Percentiles rank a stretch among this genome's conserved stretches.
phyloP scores from a whole-genome alignment of 2,888 invertebrate species.

The Monochamus alternatus region DNA sequence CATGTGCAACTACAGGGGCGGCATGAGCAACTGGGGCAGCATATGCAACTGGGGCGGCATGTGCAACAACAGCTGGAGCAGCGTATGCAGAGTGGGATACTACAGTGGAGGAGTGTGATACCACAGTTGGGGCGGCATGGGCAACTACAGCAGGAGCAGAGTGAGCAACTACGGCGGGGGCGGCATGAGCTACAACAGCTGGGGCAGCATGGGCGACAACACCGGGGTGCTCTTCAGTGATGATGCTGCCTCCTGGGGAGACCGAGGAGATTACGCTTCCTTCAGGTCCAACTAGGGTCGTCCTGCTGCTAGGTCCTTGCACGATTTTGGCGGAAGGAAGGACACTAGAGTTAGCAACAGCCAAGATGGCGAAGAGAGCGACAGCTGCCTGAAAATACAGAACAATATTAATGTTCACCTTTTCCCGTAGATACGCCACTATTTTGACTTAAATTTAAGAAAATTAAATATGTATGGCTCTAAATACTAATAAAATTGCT shows the following conservation, averaged over 20 bases:
- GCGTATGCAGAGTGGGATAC: slow-evolving; percentile 11
- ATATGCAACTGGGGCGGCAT: background rate
- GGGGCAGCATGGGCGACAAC: slow-evolving; percentile 38
- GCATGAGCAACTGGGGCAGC: slow-evolving; percentile 35
- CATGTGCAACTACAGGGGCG: slow-evolving; percentile 13
- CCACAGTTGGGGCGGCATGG: slow-evolving; percentile 31
- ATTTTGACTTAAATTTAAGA: no score
- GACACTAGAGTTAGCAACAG: slow-evolving; percentile 48
- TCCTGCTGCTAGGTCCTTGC: slow-evolving; percentile 60
- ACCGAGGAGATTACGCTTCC: slow-evolving; percentile 59
- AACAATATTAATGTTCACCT: background rate
- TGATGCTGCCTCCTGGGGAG: slow-evolving; percentile 51
- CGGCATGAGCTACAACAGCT: slow-evolving; percentile 36
- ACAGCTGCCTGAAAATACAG: background rate
- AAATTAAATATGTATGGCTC: no score
- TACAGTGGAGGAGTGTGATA: slow-evolving; percentile 7
- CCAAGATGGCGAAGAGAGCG: slow-evolving; percentile 2
- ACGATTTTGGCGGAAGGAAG: slow-evolving; percentile 48
- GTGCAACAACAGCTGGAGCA: slow-evolving; percentile 14
- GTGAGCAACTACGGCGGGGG: slow-evolving; percentile 40
- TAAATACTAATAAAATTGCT: no score
- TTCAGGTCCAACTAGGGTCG: slow-evolving; percentile 59
- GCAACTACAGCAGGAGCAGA: background rate
- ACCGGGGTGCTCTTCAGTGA: slow-evolving; percentile 47
- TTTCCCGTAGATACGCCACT: no score